Conservation (phyloP, 1,140 invertebrate genomes). For the Apis dorsata region DNA sequence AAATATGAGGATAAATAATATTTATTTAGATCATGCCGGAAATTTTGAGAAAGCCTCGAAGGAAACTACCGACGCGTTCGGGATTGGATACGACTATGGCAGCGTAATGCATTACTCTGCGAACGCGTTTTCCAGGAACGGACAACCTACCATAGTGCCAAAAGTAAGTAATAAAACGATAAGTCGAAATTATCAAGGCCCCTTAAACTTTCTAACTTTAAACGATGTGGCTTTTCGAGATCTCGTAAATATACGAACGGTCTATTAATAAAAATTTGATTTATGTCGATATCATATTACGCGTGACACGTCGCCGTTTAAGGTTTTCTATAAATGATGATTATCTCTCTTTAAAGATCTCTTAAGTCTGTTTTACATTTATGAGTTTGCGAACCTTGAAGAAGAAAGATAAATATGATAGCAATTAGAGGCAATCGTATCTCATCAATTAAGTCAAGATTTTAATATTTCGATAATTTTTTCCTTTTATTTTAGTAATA, state of each 20-base stretch:
- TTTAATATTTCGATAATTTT: background rate
- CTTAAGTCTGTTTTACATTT: background rate
- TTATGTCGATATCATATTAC: conserved; percentile 5
- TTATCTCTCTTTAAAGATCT: too few species aligned
- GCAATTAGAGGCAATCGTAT: background rate
- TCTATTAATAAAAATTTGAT: background rate
- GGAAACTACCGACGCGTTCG: conserved; percentile 82
- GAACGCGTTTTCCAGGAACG: conserved; percentile 88
- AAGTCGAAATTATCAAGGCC: conserved; percentile 3
- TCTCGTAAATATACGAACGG: background rate
- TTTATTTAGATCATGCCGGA: conserved; percentile 79
- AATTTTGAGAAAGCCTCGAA: conserved; percentile 86
- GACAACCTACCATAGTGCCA: conserved; percentile 85
- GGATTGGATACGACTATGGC: conserved; percentile 88
- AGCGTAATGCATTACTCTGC: conserved; percentile 93
- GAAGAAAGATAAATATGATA: too few species aligned
- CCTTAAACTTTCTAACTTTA: background rate
- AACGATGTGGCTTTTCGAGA: background rate
- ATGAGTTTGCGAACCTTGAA: background rate
- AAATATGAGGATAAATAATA: background rate
- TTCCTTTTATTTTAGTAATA: too few species aligned
- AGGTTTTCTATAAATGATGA: background rate
- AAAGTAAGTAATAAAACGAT: conserved; percentile 80
- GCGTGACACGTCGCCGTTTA: background rate
- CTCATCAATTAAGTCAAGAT: background rate